Base-by-base conservation (phyloP, 2,888 invertebrate genomes). In the Drosophila falleni region DNA sequence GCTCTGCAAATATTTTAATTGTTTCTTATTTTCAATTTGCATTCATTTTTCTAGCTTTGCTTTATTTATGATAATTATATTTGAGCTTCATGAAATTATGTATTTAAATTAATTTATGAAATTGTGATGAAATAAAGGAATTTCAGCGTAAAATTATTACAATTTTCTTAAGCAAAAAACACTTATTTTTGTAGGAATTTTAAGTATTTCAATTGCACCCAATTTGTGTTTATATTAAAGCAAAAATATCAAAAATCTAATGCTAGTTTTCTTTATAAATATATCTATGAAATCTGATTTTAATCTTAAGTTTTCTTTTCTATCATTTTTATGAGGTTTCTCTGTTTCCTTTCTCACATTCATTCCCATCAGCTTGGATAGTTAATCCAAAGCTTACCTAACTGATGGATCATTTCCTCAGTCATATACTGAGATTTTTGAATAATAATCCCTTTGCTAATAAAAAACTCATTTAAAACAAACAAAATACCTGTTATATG, bases 1-100 rank as follows among this genome's bases (percentile, higher is more conserved):
- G 82, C 82, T 78, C 84, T 87, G 89, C 85, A 85, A 85, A 85
- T 85, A 85, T 85, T 85, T 85, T 87, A 85, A 85, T 85, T 85
- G 85, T 87, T 81, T 81, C 63, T 76, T 65, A 59, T 67, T 82
- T 65, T 77, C 53, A 39, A 61, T 62, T 51, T 68, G 33, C 29
- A 49, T 58, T 55, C 41, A 10, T 5, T 35, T 49, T 31, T 50
- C 19, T 49, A 58, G 39, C 41, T 41, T 49, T 50, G 39, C 9
- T 54, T 55, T 44, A 41, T 19, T 59, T 41, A 50, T 50, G 41
- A 42, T 42, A 60, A 60, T 50, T 60, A 41, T 31, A 15, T 26
- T 47, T 37, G 26, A 33, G 13, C 26, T 15, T 11, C 9, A 35
- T 44, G 47, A 37, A 37, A 47, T 37, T 13, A 46, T 23, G 5